Base-by-base conservation (phyloP, 2,113 vertebrate genomes). In the Apistogramma diplotaenia region DNA sequence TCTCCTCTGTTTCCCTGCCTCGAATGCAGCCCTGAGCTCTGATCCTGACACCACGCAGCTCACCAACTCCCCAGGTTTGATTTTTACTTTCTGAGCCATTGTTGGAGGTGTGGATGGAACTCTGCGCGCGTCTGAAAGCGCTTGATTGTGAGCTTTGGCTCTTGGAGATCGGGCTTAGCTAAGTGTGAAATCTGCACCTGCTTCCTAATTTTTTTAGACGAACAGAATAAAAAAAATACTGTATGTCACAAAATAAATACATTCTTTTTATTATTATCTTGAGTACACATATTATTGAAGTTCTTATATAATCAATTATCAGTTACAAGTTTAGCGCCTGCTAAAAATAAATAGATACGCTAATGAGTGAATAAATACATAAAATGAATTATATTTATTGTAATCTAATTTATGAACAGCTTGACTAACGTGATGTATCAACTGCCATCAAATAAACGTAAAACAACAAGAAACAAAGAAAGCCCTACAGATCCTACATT, bases 101-200 rank as follows among this genome's bases (percentile, higher is more conserved):
- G 62, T 78, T 67, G 27, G 55, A 62, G 49, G 75, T 76, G 73
- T 31, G 46, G 67, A 75, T 77, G 18, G 15, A 15, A 15, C 40
- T 43, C 23, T 67, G 62, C 29, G 40, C 76, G 54, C 19, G 21
- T 49, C 33, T 51, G 31, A 58, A 59, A 72, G 62, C 37, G 10
- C 37, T 40, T 40, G 37, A 46, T 5, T 46, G 5, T 4, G 43
- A 49, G 25, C 16, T 46, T 46, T 6, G 13, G 40, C 40, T 70
- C 23, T 49, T 29, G 9, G 21, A 46, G 11, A 49, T 29, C 27
- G 62, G 25, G 12, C 25, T 29, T 70, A 70, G 3, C 5, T 29
- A 70, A 25, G 40, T n/a, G 21, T 57, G 29, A 86, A 77, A 33
- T 65, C 60, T 82, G 73, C 84, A 89, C 86, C 86, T 90, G 89